Evolutionary conservation across 2,113 vertebrate genomes (phyloP), one percentile per base, ranked within the genome.

Genomic region (Oryzias celebensis): DNA sequence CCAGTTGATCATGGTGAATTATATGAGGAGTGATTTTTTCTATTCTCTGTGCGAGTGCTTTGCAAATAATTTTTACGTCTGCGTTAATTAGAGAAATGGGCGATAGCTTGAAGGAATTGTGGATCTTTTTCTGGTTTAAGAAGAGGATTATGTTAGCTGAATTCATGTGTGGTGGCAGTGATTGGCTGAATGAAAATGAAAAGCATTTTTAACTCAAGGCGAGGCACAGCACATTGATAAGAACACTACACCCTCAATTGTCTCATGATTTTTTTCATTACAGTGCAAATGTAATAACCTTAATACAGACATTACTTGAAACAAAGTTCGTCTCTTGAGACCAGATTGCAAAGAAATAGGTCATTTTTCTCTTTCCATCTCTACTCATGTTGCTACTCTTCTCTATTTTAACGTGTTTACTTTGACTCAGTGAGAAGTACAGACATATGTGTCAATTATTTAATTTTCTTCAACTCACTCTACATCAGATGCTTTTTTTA

Each of bases 261-360:
- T 54, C 7, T 60, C 23, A 63, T 45, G 4, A 63, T 49, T 51
- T 45, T 13, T 58, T 60, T 28, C 23, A 46, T 74, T n/a, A 52
- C 42, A 41, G 48, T 45, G 47, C n/a, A 58, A 23, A 45, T 68
- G 47, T 60, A 50, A 60, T 58, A 50, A 68, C 46, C 60, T 52
- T 69, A 26, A 22, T 54, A 22, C 16, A 55, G 22, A 18, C 26
- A 4, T 68, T 45, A 50, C 48, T 59, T n/a, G 6, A 44, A 4
- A 60, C 12, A 5, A 70, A 64, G 64, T 62, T 0, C 18, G 3
- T 65, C 44, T 56, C 45, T 59, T n/a, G 14, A 23, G 5, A 44
- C 20, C 17, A 60, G n/a, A 54, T 58, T 7, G 63, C 15, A 65
- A 59, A 4, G 0, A 68, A 5, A 65, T 65, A 45, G 58, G 14